phyloP scores from a whole-genome alignment of 2,888 invertebrate genomes.

The Lasioglossum leucozonium region DNA sequence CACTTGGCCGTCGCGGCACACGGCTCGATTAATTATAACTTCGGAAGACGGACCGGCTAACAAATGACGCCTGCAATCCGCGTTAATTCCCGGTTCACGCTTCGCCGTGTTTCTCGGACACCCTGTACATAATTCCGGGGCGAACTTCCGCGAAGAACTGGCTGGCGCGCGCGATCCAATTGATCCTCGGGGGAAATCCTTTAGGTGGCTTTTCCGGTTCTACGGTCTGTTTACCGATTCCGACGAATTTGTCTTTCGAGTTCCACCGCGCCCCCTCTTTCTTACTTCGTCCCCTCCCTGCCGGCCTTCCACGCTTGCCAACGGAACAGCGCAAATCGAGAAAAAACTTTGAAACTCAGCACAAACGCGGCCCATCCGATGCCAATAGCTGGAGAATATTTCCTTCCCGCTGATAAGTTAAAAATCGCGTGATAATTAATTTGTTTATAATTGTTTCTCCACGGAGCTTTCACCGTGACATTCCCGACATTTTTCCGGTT shows the following conservation, averaged over 20 bases:
- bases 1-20: background rate
- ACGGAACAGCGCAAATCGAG: background rate
- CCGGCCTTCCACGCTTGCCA: background rate
- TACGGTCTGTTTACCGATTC: conserved; percentile 21
- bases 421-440: background rate
- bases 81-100: background rate
- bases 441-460: background rate
- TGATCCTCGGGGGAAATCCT: conserved; percentile 15
- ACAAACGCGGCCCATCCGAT: background rate
- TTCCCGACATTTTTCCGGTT: background rate
- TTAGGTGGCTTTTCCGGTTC: conserved; percentile 15
- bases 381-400: background rate
- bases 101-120: background rate
- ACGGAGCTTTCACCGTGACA: background rate
- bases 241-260: conserved; percentile 20
- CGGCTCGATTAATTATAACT: background rate
- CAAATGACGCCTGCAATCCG: background rate
- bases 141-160: conserved; percentile 3
- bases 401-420: too few species aligned
- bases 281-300: background rate
- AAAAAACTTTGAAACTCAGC: background rate
- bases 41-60: background rate
- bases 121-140: background rate
- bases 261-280: background rate
- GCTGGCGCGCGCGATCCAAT: conserved; percentile 1